phyloP scores from a whole-genome alignment of 2,797 vertebrate species.

The Scolopax bukidnonensis region DNA sequence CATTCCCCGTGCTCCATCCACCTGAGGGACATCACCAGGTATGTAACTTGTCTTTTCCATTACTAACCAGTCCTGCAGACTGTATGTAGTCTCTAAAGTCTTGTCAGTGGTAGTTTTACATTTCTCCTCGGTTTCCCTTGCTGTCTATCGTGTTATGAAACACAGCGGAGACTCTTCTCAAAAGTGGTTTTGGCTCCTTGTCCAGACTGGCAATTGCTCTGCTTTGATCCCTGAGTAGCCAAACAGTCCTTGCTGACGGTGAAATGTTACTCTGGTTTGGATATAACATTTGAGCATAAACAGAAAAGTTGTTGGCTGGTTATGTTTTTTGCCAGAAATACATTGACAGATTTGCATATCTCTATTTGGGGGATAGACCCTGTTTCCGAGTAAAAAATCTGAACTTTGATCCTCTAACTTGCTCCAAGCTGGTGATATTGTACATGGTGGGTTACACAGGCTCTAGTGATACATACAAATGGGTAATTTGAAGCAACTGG shows the following conservation, averaged over 20 bases:
- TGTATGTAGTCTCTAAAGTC: background rate
- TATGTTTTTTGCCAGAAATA: background rate
- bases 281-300: background rate
- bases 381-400: background rate
- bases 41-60: background rate
- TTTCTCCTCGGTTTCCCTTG: background rate
- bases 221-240: background rate
- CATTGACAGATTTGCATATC: background rate
- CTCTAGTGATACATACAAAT: conserved; percentile 3
- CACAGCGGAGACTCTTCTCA: background rate
- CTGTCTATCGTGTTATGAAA: background rate
- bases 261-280: background rate
- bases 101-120: background rate
- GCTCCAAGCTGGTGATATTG: background rate
- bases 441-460: background rate
- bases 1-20: background rate
- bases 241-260: background rate
- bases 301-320: background rate
- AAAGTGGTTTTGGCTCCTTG: background rate
- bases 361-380: background rate
- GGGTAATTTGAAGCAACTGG: conserved; percentile 35
- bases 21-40: background rate
- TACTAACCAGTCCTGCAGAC: background rate
- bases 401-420: background rate
- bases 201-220: background rate